Conservation (phyloP, 2,888 invertebrate species). For the Sinelater perroti region DNA sequence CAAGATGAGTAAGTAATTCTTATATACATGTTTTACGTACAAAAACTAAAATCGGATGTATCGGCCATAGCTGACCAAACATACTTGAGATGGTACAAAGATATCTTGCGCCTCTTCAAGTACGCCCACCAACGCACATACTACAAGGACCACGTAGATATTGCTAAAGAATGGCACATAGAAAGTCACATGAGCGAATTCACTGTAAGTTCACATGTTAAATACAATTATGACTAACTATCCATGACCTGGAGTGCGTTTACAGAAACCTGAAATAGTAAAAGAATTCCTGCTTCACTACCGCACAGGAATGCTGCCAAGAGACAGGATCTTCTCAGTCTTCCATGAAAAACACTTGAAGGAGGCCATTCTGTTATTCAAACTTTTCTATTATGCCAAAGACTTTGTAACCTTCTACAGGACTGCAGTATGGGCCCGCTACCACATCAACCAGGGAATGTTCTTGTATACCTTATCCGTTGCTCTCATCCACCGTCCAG, state of each 20-base stretch:
- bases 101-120: conserved; percentile 67
- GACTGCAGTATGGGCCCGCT: conserved; percentile 74
- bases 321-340: conserved; percentile 70
- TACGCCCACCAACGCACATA: conserved; percentile 70
- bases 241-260: conserved; percentile 35
- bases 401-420: conserved; percentile 75
- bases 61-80: conserved; percentile 52
- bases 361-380: conserved; percentile 71
- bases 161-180: conserved; percentile 63
- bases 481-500: conserved; percentile 70
- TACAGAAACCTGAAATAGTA: conserved; percentile 67
- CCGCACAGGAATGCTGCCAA: conserved; percentile 67
- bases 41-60: too few relatives aligned
- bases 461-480: conserved; percentile 72
- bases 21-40: too few relatives aligned
- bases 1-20: conserved; percentile 58
- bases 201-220: conserved; percentile 38
- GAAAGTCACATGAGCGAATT: conserved; percentile 61
- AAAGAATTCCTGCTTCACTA: conserved; percentile 66
- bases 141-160: conserved; percentile 63
- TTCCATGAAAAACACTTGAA: conserved; percentile 68
- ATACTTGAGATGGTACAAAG: conserved; percentile 47
- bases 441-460: conserved; percentile 73
- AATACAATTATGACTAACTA: neutral
- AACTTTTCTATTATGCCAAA: conserved; percentile 74